Conservation (phyloP, 2,888 invertebrate species). For the Drosophila anomelani region DNA sequence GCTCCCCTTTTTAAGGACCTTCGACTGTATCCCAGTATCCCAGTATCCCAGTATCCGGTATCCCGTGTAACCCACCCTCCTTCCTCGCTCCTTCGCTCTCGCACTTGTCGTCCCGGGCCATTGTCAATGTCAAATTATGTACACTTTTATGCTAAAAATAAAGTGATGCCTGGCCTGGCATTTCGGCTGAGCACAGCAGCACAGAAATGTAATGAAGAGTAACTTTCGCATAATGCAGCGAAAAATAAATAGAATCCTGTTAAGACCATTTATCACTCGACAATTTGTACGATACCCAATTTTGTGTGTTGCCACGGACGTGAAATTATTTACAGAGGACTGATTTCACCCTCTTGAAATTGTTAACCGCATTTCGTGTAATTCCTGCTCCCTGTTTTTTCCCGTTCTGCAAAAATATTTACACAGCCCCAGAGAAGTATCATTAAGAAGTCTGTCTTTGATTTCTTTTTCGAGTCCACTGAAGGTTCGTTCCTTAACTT, state of each 20-base stretch:
- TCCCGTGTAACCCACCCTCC: neutral
- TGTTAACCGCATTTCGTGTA: constrained; percentile 53
- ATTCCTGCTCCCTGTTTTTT: constrained; percentile 7
- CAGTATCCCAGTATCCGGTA: constrained; percentile 4
- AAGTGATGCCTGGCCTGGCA: constrained; percentile 49
- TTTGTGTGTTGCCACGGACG: constrained; percentile 55
- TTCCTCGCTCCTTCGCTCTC: constrained; percentile 1
- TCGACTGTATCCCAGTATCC: neutral
- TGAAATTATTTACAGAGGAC: constrained; percentile 78
- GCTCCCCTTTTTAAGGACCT: constrained; percentile 6
- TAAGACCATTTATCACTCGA: constrained; percentile 84
- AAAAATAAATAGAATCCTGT: constrained; percentile 83
- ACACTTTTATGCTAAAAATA: constrained; percentile 81
- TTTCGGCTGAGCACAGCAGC: neutral
- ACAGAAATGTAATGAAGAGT: constrained; percentile 64
- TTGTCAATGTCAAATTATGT: constrained; percentile 83
- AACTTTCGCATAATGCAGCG: constrained; percentile 52
- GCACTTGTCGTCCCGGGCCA: constrained; percentile 39
- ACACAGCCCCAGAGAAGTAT: constrained; percentile 16
- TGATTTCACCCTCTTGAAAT: constrained; percentile 73
- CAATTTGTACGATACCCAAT: constrained; percentile 67
- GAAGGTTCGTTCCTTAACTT: neutral
- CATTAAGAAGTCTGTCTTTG: constrained; percentile 37
- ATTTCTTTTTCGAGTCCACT: constrained; percentile 7
- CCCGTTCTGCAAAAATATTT: constrained; percentile 30